Conservation (phyloP, 2,888 invertebrate genomes). For the Ichneumon xanthorius region DNA sequence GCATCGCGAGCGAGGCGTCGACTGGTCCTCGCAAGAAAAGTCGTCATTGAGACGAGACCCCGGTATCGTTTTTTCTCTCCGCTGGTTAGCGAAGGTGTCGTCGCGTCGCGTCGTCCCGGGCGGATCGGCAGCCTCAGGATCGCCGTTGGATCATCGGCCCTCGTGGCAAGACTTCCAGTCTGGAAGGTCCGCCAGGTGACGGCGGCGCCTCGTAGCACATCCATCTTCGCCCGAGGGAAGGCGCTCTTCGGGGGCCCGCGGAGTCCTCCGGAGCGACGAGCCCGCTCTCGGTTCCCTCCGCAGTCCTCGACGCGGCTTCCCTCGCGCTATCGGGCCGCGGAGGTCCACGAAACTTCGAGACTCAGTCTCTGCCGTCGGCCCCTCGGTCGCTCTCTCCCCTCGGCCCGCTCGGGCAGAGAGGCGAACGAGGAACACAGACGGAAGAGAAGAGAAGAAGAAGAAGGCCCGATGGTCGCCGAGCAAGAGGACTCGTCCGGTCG, state of each 20-base stretch:
- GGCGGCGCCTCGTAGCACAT: slow-evolving; percentile 83
- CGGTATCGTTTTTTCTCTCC: slow-evolving; percentile 33
- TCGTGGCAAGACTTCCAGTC: slow-evolving; percentile 73
- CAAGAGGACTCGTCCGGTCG: slow-evolving; percentile 59
- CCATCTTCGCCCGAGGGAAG: slow-evolving; percentile 79
- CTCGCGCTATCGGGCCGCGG: slow-evolving; percentile 37
- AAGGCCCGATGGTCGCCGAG: slow-evolving; percentile 49
- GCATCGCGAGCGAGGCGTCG: slow-evolving; percentile 53
- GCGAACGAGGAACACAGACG: slow-evolving; percentile 14
- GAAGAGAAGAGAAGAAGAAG: slow-evolving; percentile 49
- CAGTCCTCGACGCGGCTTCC: not conserved
- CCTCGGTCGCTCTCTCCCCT: not conserved
- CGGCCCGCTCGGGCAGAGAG: not conserved
- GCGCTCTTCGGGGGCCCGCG: slow-evolving; percentile 35
- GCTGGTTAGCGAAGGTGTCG: slow-evolving; percentile 54
- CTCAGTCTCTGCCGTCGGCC: slow-evolving; percentile 19
- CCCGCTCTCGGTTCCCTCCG: slow-evolving; percentile 31
- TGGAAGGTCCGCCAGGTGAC: slow-evolving; percentile 80
- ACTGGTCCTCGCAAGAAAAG: slow-evolving; percentile 65
- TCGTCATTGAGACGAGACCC: slow-evolving; percentile 56
- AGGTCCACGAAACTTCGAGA: slow-evolving; percentile 43
- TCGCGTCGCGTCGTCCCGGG: slow-evolving; percentile 43
- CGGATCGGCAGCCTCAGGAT: slow-evolving; percentile 10
- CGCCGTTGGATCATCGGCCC: slow-evolving; percentile 25
- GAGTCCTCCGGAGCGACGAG: slow-evolving; percentile 17